Evolutionary conservation across 1,140 invertebrate species (phyloP).

Genomic region (Megathymus violae): DNA sequence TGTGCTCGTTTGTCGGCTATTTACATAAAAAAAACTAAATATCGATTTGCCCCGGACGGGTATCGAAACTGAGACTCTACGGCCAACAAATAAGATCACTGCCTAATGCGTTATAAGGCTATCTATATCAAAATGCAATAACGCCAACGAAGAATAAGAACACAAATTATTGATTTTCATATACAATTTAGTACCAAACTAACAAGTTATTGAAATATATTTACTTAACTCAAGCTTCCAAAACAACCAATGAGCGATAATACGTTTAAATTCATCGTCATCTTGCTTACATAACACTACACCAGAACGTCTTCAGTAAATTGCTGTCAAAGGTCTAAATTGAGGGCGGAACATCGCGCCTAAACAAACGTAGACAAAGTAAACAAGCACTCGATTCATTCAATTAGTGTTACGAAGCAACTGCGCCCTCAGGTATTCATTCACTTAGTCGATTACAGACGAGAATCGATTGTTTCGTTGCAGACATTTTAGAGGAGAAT

Average conservation of each 20-base stretch:
- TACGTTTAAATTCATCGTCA: not conserved
- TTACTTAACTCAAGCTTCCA: not conserved
- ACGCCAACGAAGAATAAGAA: no score
- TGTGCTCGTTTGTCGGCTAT: no score
- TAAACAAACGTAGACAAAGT: constrained; percentile 38
- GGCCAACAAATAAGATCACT: no score
- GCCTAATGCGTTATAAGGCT: no score
- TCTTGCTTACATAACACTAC: not conserved
- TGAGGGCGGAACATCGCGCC: constrained; percentile 22
- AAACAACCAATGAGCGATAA: not conserved
- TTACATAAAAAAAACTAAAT: no score
- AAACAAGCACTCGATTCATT: constrained; percentile 45
- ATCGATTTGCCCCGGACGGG: no score
- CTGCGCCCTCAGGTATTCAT: constrained; percentile 23
- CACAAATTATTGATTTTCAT: no score
- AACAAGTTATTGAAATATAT: not conserved
- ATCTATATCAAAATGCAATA: no score
- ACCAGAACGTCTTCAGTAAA: constrained; percentile 4
- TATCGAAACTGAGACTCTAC: no score
- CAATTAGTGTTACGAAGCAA: constrained; percentile 48
- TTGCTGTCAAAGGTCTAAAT: constrained; percentile 15
- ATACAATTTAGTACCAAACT: no score
- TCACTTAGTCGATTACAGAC: constrained; percentile 11
- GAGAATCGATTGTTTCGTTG: not conserved
- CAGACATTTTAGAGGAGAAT: not conserved